Evolutionary conservation across 2,797 vertebrate genomes (phyloP), one percentile per base, ranked within the genome.

Genomic region (Paratrypauchen microcephalus): DNA sequence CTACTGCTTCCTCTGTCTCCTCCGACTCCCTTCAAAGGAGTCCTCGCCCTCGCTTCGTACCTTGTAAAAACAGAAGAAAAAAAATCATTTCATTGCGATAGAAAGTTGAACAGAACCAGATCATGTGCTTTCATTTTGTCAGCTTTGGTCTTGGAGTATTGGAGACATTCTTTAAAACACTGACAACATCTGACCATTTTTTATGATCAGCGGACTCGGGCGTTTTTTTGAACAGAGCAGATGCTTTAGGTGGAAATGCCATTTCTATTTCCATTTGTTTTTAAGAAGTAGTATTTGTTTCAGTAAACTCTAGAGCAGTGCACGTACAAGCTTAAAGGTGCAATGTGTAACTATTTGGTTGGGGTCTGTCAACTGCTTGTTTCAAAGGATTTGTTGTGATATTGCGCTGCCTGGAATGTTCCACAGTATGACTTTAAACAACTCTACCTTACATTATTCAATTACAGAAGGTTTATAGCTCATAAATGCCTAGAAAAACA

Each of bases 91-190:
- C 74, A 87, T 82, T 74, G 83, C 75, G 85, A 89, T 81, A 81
- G 83, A 83, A 70, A 75, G 68, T 81, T 80, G 81, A 85, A 79
- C 74, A 78, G 76, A 83, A 89, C 87, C 79, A 74, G 65, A 83
- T 91, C 89, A 88, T 87, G 78, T 89, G 89, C 90, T 92, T 93
- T 88, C 80, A 79, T 83, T 93, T 84, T 77, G 83, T 83, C 81
- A 81, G 85, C 90, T 91, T 88, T 88, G 86, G 81, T 89, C 89
- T 90, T 86, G 82, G 87, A 70, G 82, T 78, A 80, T 83, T 80
- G 83, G 85, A 83, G 78, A 89, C 91, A 92, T 92, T 93, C 88
- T 93, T 92, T 88, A 87, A 89, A 90, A 92, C 84, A 87, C 70
- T 76, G 84, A 91, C 84, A 91, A 88, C 89, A 89, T 91, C 88